Evolutionary conservation across 64 coral and sea anemone genomes (phyloP).

Genomic region (Anthopleura sola): DNA sequence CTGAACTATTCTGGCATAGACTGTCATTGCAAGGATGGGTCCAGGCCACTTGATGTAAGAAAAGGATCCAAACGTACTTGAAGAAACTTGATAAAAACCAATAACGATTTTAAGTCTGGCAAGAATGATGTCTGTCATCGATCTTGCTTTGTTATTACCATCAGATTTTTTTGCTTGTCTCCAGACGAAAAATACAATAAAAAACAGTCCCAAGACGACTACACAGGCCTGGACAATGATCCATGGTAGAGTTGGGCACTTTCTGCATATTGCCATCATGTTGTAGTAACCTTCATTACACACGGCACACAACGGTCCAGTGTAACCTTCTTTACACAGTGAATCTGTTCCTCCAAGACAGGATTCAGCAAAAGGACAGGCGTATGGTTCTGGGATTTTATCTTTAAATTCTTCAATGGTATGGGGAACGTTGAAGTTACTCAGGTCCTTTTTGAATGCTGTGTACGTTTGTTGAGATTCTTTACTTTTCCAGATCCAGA

Average conservation of each 20-base stretch:
- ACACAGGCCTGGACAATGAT: too few species aligned
- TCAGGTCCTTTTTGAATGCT: slow-evolving; percentile 15
- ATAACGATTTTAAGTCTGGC: slow-evolving; percentile 7
- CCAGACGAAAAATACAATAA: too few species aligned
- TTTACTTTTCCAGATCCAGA: not conserved
- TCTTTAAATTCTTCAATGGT: too few species aligned
- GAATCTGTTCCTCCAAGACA: slow-evolving; percentile 44
- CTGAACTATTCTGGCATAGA: slow-evolving; percentile 45
- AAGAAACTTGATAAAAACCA: slow-evolving; percentile 52
- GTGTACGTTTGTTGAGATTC: slow-evolving; percentile 1
- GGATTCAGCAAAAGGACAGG: slow-evolving; percentile 15
- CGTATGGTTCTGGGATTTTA: slow-evolving; percentile 12
- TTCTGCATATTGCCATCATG: too few species aligned
- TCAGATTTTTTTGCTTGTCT: too few species aligned
- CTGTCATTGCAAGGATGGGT: not conserved
- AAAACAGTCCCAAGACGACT: too few species aligned
- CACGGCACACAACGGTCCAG: not conserved
- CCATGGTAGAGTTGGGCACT: too few species aligned
- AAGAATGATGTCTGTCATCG: not conserved
- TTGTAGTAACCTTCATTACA: too few species aligned
- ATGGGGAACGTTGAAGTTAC: too few species aligned
- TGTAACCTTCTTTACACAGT: slow-evolving; percentile 21
- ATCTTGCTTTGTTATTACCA: too few species aligned
- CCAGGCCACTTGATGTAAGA: slow-evolving; percentile 40
- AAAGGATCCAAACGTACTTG: slow-evolving; percentile 32